Evolutionary conservation across 2,888 invertebrate species (phyloP), one percentile per base, ranked within the genome.

Genomic region (Fissipunctia ypsillon): DNA sequence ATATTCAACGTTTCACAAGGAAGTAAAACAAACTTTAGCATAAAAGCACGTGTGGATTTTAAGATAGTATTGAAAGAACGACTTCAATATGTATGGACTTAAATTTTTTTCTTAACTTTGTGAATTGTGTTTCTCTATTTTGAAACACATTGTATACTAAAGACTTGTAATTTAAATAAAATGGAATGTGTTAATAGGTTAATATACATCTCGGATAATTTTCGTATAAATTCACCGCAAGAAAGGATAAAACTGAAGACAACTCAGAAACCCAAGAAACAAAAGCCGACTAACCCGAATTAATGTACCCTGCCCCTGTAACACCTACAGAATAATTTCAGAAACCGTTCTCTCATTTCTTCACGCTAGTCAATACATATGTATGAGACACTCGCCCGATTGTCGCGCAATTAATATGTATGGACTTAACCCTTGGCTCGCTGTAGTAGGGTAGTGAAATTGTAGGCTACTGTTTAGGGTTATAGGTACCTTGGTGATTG

Each of bases 361-460:
- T 48, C 64, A 48, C 48, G 54, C n/a, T 2, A n/a, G n/a, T n/a
- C 43, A 60, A 77, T 83, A 78, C 87, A 89, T 89, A 89, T 89
- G 88, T 86, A 89, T 90, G 89, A 84, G 78, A 72, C 78, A 76
- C 78, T 83, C 78, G 75, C 60, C 78, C 70, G 86, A 84, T 84
- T 85, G 87, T 88, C 85, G 84, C 81, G 67, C 84, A 85, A 88
- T 90, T 90, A 90, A 90, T 90, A 90, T 90, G 90, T 86, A 90
- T 90, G 87, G 84, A 79, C 80, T 82, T 87, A 82, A 80, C 73
- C 84, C 75, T 79, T 70, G 65, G 83, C 61, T 64, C 48, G 56
- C 70, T 66, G 56, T 48, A 48, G 69, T 31, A 12, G 41, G 16
- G 38, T 68, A 63, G 69, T 67, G 65, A 77, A 70, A 73, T 69